Base-by-base conservation (phyloP, 1,140 invertebrate species). In the Neelides sp. region DNA sequence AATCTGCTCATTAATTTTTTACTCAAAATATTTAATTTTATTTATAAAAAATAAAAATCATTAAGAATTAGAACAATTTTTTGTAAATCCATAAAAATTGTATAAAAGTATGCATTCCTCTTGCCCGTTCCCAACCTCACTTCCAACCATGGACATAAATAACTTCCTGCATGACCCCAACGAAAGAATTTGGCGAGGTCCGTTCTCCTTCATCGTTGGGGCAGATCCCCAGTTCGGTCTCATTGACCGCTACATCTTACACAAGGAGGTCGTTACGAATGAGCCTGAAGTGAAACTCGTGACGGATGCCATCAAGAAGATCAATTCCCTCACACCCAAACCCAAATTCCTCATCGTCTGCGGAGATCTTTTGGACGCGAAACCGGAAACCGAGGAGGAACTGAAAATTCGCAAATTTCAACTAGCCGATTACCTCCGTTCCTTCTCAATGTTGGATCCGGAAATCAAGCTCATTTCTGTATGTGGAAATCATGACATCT, bases 401-500 rank as follows among this genome's bases (percentile, higher is more conserved):
- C 30, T 5, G 12, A 19, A 12, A 39, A 3, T 39, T 12, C 53
- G 63, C 35, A 36, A 56, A 42, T 37, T 58, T 24, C 73, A 75
- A 61, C 66, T 71, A 43, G 46, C 53, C 15, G 71, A 73, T 55
- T 74, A 74, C 47, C 65, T 68, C 19, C 52, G 58, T 28, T 55
- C 69, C 3, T 71, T 75, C 48, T 50, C 32, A 4, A 62, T 67
- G 23, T 45, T 76, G 4, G 63, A 75, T 56, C 61, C 63, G 7
- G 57, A 64, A 1, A 73, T 77, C 23, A 70, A 73, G 37, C 42
- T 76, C 30, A 62, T 77, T 37, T 75, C 72, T 52, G 67, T 75
- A 8, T 73, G 73, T 61, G 75, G 75, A 3, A 77, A 77, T 62
- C 75, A 77, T 58, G 75, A 77, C 57, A 61, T 77, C 20, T 72